Percentiles rank a stretch among this genome's conserved stretches.
Evolutionary conservation across 2,888 invertebrate genomes (phyloP).

Genomic region (Brenthis daphne): DNA sequence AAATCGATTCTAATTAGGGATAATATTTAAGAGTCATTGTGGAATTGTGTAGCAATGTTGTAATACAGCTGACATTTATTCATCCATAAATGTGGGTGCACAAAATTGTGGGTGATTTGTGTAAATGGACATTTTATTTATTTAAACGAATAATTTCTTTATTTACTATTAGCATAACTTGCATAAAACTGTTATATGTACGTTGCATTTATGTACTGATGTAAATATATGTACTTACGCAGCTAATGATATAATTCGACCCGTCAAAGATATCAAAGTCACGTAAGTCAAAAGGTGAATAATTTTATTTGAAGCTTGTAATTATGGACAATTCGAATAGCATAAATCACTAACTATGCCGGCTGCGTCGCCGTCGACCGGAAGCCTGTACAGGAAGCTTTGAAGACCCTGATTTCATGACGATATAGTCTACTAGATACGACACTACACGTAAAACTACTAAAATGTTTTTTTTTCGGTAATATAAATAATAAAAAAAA

Average conservation of each 20-base stretch:
- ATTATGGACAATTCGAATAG: constrained; percentile 72
- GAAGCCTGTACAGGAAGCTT: constrained; percentile 69
- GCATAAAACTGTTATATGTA: neutral
- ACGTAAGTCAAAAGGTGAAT: constrained; percentile 42
- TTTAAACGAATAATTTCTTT: too few species aligned
- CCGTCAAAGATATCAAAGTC: constrained; percentile 26
- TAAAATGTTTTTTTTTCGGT: neutral
- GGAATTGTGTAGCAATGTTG: constrained; percentile 51
- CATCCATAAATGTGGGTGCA: constrained; percentile 51
- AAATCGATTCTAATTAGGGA: constrained; percentile 77
- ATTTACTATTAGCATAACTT: too few species aligned
- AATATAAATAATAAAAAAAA: neutral
- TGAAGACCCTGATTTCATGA: constrained; percentile 56
- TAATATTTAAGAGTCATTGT: constrained; percentile 78
- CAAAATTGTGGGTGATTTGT: constrained; percentile 38
- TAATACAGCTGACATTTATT: constrained; percentile 56
- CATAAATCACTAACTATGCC: constrained; percentile 71
- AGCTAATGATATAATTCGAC: neutral
- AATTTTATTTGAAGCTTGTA: constrained; percentile 57
- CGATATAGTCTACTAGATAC: constrained; percentile 47
- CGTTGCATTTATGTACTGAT: neutral
- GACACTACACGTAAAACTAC: constrained; percentile 36
- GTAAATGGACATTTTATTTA: constrained; percentile 10
- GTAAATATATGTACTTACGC: neutral
- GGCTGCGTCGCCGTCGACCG: constrained; percentile 66